These are phyloP conservation scores for Ericerus pela DNA, from an alignment of 1,140 invertebrate genomes.

Conservation along the genomic window DNA sequence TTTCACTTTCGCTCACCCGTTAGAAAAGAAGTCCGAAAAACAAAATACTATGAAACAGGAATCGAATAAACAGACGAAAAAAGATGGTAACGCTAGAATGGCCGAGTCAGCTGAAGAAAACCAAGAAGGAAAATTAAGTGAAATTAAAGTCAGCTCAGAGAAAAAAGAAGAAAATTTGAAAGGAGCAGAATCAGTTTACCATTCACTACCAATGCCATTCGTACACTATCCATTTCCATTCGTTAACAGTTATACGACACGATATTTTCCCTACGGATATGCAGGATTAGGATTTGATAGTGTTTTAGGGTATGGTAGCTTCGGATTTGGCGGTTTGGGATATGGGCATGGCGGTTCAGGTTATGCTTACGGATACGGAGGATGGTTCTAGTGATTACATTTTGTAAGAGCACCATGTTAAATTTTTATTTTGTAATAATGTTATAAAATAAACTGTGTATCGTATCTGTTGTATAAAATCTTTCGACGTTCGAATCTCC, in stretches of 20 bases:
- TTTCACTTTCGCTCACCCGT: too few species aligned
- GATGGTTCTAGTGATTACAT: too few species aligned
- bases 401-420: too few species aligned
- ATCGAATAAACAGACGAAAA: too few species aligned
- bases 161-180: constrained; percentile 6
- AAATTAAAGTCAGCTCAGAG: background rate
- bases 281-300: background rate
- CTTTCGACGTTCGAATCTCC: too few species aligned
- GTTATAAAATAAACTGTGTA: too few species aligned
- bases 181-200: background rate
- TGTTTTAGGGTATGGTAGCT: background rate
- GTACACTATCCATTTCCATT: background rate
- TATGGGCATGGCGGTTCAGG: background rate
- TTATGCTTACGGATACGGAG: background rate
- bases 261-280: background rate
- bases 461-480: too few species aligned
- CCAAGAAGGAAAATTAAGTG: background rate
- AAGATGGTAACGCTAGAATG: background rate
- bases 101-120: background rate
- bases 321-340: background rate
- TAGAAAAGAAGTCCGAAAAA: too few species aligned
- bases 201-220: background rate
- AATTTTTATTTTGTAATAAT: too few species aligned
- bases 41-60: too few species aligned
- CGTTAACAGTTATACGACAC: background rate